These are phyloP conservation scores for Siniperca knerii DNA, from an alignment of 2,113 vertebrate species.

Conservation along the genomic window DNA sequence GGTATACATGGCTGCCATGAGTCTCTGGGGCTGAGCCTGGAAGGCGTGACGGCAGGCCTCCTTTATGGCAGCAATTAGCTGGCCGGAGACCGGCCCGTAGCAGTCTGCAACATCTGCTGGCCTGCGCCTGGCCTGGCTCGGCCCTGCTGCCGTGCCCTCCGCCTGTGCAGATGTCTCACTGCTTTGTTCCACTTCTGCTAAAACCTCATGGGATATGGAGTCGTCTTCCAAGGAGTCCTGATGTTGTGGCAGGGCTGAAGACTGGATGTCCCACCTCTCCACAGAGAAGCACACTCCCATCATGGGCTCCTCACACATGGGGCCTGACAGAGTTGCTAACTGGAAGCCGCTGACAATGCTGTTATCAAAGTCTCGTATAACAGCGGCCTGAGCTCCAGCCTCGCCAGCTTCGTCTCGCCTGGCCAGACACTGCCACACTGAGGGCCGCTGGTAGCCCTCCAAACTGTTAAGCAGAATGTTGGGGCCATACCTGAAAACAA, in stretches of 20 bases:
- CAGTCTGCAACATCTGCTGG: slow-evolving; percentile 83
- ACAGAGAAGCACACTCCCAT: slow-evolving; percentile 97
- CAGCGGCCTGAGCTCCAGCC: slow-evolving; percentile 52
- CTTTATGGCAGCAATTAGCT: slow-evolving; percentile 96
- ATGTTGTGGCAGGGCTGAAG: slow-evolving; percentile 40
- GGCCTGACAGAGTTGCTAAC: slow-evolving; percentile 92
- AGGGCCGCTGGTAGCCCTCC: slow-evolving; percentile 86
- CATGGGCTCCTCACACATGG: slow-evolving; percentile 98
- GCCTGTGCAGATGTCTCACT: not conserved
- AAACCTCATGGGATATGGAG: not conserved
- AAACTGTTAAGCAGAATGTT: slow-evolving; percentile 92
- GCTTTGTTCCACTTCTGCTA: not conserved
- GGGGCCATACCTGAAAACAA: slow-evolving; percentile 88
- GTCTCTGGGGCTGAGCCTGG: slow-evolving; percentile 93
- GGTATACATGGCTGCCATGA: slow-evolving; percentile 96
- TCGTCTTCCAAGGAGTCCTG: slow-evolving; percentile 62
- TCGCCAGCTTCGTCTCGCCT: slow-evolving; percentile 52
- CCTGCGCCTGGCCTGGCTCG: slow-evolving; percentile 20
- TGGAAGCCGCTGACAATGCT: slow-evolving; percentile 96
- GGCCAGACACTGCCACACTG: slow-evolving; percentile 90
- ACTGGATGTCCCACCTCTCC: slow-evolving; percentile 91
- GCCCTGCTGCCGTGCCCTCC: not conserved
- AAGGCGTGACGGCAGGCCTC: slow-evolving; percentile 93
- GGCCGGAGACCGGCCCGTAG: slow-evolving; percentile 94
- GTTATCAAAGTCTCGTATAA: slow-evolving; percentile 89